Evolutionary conservation across 2,113 vertebrate species (phyloP).

Genomic region (Vimba vimba): DNA sequence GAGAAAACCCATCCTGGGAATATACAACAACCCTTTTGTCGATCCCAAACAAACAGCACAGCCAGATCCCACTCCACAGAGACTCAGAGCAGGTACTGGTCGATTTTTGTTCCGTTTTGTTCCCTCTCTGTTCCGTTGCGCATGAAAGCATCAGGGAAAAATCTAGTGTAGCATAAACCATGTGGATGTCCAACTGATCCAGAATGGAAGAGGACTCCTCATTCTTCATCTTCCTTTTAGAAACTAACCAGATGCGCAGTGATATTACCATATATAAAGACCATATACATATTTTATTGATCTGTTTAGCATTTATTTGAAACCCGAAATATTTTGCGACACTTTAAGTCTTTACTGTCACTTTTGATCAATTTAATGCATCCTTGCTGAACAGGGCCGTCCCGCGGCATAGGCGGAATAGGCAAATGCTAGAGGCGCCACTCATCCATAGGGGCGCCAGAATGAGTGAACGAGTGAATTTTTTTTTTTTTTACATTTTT

Average conservation of each 20-base stretch:
- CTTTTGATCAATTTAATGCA: too few relatives aligned
- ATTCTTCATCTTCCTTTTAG: background rate
- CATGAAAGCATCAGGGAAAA: slow-evolving; percentile 10
- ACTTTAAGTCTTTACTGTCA: too few relatives aligned
- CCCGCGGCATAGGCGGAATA: too few relatives aligned
- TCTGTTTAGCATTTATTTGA: too few relatives aligned
- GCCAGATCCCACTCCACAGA: slow-evolving; percentile 12
- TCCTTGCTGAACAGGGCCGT: too few relatives aligned
- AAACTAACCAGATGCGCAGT: background rate
- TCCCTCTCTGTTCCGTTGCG: background rate
- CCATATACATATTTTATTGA: too few relatives aligned
- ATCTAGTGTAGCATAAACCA: slow-evolving; percentile 2
- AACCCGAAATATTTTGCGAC: too few relatives aligned
- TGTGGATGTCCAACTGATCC: background rate
- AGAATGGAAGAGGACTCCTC: background rate
- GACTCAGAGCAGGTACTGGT: slow-evolving; percentile 3
- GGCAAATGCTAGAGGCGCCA: too few relatives aligned
- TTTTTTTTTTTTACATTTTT: too few relatives aligned
- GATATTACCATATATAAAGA: too few relatives aligned
- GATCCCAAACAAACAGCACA: slow-evolving; percentile 20
- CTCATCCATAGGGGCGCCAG: too few relatives aligned
- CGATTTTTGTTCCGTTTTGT: background rate
- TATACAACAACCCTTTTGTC: slow-evolving; percentile 13
- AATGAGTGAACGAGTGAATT: too few relatives aligned
- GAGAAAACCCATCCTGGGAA: background rate